Conservation (phyloP, 2,113 vertebrate genomes). For the Anoplopoma fimbria region DNA sequence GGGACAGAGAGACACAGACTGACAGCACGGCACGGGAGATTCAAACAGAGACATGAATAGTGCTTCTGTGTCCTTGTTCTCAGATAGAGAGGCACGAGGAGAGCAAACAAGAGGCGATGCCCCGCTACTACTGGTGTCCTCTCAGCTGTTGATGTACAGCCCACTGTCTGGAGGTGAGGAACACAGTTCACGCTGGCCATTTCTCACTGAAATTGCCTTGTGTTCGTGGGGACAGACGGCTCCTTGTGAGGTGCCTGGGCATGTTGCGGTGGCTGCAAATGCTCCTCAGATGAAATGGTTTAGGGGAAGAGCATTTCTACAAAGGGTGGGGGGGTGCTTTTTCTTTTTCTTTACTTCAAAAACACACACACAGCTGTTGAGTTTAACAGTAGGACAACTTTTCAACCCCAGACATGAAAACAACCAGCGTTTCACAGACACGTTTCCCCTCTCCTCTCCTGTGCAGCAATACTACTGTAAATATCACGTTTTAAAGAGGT, state of each 20-base stretch:
- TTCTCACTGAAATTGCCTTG: constrained; percentile 55
- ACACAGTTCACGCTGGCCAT: constrained; percentile 32
- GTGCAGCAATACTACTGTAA: background rate
- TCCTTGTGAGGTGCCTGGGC: constrained; percentile 52
- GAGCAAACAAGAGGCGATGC: constrained; percentile 63
- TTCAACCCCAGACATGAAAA: constrained; percentile 11
- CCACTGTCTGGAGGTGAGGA: constrained; percentile 62
- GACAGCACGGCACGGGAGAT: constrained; percentile 69
- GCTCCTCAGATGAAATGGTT: constrained; percentile 43
- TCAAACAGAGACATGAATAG: constrained; percentile 77
- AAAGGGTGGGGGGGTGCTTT: background rate
- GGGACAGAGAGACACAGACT: constrained; percentile 74
- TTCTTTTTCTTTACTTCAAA: background rate
- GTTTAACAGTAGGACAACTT: constrained; percentile 61
- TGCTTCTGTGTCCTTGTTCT: constrained; percentile 76
- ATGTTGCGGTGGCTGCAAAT: constrained; percentile 36
- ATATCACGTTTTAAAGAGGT: too few species aligned
- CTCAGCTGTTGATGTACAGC: constrained; percentile 51
- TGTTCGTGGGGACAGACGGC: constrained; percentile 24
- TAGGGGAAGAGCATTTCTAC: constrained; percentile 21
- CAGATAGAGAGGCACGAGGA: constrained; percentile 41
- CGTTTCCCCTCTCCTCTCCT: background rate
- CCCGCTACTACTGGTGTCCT: constrained; percentile 57
- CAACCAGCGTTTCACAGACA: background rate
- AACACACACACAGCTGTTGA: constrained; percentile 66